These are phyloP conservation scores for Struthidea cinerea DNA, from an alignment of 2,113 vertebrate species.

Conservation along the genomic window DNA sequence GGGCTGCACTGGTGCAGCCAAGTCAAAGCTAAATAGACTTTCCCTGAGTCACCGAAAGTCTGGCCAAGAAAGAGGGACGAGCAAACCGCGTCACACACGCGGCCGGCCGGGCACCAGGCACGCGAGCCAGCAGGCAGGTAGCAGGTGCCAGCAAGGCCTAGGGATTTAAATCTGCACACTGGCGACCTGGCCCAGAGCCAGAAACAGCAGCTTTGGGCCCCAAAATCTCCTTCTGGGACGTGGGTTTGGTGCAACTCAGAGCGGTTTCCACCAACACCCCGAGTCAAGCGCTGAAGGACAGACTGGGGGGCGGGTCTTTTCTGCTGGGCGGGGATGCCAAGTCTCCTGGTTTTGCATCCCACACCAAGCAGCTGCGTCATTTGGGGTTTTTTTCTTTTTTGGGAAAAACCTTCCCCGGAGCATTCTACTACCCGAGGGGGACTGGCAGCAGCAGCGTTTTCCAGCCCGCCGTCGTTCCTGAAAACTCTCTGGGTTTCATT, in stretches of 20 bases:
- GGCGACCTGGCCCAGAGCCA: neutral
- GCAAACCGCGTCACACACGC: neutral
- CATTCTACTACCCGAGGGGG: accelerated
- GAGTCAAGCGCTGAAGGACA: accelerated
- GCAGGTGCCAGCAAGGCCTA: neutral
- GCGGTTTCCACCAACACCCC: accelerated
- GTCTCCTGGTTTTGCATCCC: neutral
- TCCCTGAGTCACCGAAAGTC: neutral
- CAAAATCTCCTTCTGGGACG: neutral
- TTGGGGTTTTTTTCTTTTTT: accelerated
- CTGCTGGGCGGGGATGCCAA: neutral
- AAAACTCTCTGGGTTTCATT: slow-evolving; percentile 12
- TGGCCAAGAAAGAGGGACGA: neutral
- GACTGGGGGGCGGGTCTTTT: neutral
- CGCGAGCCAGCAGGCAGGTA: neutral
- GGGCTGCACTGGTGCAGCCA: neutral
- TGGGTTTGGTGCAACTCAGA: neutral
- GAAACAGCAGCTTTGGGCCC: accelerated
- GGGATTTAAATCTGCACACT: accelerated
- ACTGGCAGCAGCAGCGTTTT: neutral
- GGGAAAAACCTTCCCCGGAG: neutral
- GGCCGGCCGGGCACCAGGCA: accelerated
- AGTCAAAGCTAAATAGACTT: neutral
- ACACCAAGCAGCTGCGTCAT: neutral
- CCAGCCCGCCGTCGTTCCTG: accelerated